Base-by-base conservation (phyloP, 2,113 vertebrate species). In the Myodes glareolus region DNA sequence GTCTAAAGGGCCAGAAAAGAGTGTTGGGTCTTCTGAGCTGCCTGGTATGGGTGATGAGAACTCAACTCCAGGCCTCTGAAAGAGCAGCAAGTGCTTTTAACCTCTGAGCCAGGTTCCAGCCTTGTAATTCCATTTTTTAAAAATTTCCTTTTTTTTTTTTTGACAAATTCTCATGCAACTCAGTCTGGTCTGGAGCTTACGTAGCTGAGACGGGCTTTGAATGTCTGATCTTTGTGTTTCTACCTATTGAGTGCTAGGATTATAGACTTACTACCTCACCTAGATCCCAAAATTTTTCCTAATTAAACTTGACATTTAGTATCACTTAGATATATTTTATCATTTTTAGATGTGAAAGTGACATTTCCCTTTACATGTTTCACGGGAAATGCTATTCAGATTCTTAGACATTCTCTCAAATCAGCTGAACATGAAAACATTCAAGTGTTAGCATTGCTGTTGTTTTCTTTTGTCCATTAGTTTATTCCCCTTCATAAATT, bases 361-460 rank as follows among this genome's bases (percentile, higher is more conserved):
- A 93, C 80, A 21, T 75, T 92, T 95, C 50, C 27, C 70, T 94
- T 98, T 91, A 68, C 84, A 95, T 72, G 36, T 27, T 50, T 96
- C 88, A 65, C 33, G 50, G 84, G 55, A 81, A 89, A 55, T 96
- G 52, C 39, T 61, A 84, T 73, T 45, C 21, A 94, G 31, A 58
- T 80, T 58, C 86, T 87, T 84, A 73, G 31, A 73, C 73, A 8
- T 63, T 89, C 2, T 80, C 77, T 93, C 78, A 31, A 45, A 85
- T 45, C 39, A 65, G n/a, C 29, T 92, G 85, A 92, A 90, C 52
- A 90, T 78, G 88, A 77, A 77, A 76, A 47, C 10, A 91, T 85
- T 80, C 58, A 88, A 87, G 42, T 36, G 76, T 95, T 91, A 55
- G n/a, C 45, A 91, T 91, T 50, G 73, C 67, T 82, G 81, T 45